phyloP scores from a whole-genome alignment of 2,797 vertebrate species.

The Dipus sagitta region DNA sequence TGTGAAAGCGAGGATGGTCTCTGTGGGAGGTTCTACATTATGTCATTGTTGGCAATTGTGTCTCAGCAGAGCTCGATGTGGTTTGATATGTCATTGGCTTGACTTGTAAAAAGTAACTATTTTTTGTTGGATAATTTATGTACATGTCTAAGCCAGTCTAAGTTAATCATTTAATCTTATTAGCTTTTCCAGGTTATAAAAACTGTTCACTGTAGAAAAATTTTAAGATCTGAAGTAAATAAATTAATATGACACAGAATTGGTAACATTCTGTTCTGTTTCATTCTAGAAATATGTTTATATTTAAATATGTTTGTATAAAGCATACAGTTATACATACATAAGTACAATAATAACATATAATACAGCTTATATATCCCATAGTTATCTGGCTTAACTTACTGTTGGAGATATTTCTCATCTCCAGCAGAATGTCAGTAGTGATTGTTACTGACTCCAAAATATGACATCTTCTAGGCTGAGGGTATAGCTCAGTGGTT shows the following conservation, averaged over 20 bases:
- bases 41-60: constrained; percentile 53
- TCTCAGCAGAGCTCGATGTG: constrained; percentile 44
- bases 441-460: constrained; percentile 4
- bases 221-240: neutral
- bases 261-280: neutral
- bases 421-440: neutral
- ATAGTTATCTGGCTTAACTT: constrained; percentile 46
- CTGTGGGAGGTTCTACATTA: constrained; percentile 57
- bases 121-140: constrained; percentile 47
- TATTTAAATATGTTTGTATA: neutral
- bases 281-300: constrained; percentile 8
- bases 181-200: constrained; percentile 34
- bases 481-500: neutral
- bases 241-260: neutral
- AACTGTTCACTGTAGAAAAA: constrained; percentile 10
- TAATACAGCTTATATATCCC: neutral
- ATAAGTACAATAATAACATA: neutral
- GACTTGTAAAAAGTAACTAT: constrained; percentile 43
- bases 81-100: constrained; percentile 54
- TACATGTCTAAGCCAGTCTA: constrained; percentile 17
- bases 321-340: neutral
- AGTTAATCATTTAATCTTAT: constrained; percentile 51
- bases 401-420: neutral
- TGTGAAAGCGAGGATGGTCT: constrained; percentile 65
- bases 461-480: neutral